Conservation (phyloP, 2,888 invertebrate species). For the Reticulitermes lucifugus region DNA sequence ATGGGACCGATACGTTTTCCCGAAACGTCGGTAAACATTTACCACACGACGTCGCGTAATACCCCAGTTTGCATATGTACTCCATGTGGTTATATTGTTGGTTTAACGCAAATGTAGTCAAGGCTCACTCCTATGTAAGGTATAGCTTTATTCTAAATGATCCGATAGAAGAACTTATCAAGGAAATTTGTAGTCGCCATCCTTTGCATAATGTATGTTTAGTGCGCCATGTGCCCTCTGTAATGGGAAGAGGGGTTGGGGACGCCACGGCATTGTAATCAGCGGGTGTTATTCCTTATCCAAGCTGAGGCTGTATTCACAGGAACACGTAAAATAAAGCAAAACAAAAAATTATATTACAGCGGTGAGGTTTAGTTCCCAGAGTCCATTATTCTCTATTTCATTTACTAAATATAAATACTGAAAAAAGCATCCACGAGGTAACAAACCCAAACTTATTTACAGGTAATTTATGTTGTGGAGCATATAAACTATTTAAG, state of each 20-base stretch:
- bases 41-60: too few relatives aligned
- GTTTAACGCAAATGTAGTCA: background rate
- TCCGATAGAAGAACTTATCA: background rate
- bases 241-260: background rate
- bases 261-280: background rate
- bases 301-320: background rate
- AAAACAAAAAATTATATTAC: too few relatives aligned
- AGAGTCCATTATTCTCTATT: too few relatives aligned
- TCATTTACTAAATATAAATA: too few relatives aligned
- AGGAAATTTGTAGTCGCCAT: background rate
- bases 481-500: too few relatives aligned
- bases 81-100: background rate
- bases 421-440: too few relatives aligned
- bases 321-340: background rate
- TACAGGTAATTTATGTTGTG: too few relatives aligned
- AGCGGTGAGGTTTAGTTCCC: too few relatives aligned
- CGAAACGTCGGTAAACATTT: too few relatives aligned
- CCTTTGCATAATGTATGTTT: slow-evolving; percentile 12
- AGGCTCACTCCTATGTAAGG: background rate
- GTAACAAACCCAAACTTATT: too few relatives aligned
- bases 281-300: background rate
- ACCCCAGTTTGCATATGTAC: too few relatives aligned
- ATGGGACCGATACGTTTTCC: too few relatives aligned
- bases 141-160: background rate
- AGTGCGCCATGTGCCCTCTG: background rate